These are phyloP conservation scores for Eira barbara DNA, from an alignment of 2,113 vertebrate species.

Conservation along the genomic window DNA sequence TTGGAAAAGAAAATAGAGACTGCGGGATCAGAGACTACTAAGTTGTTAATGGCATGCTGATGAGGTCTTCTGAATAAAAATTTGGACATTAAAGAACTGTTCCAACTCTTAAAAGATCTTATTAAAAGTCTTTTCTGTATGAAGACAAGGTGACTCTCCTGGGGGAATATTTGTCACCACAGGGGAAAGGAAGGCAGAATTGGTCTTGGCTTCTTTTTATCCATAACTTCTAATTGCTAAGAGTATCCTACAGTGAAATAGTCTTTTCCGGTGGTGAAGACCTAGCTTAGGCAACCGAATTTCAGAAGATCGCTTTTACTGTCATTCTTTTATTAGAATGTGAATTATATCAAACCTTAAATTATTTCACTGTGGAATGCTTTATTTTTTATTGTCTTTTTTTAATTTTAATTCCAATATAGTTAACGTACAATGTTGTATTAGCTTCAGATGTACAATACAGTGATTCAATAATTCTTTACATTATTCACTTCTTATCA, in stretches of 20 bases:
- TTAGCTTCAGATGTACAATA: background rate
- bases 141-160: background rate
- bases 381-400: background rate
- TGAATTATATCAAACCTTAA: background rate
- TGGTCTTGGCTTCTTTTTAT: background rate
- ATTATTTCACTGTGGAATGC: background rate
- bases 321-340: conserved; percentile 15
- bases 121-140: background rate
- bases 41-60: background rate
- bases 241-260: background rate
- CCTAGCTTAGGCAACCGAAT: background rate
- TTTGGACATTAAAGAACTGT: background rate
- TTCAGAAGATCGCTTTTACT: background rate
- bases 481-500: background rate
- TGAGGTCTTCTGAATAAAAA: background rate
- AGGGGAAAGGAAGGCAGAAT: background rate
- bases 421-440: background rate
- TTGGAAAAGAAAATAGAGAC: background rate
- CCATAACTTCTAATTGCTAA: background rate
- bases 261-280: background rate
- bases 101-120: background rate
- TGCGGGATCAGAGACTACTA: background rate
- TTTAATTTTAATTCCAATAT: background rate
- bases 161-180: background rate
- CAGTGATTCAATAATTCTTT: background rate